These are phyloP conservation scores for Macroteleia sp. DNA, from an alignment of 2,888 invertebrate genomes.

Conservation along the genomic window DNA sequence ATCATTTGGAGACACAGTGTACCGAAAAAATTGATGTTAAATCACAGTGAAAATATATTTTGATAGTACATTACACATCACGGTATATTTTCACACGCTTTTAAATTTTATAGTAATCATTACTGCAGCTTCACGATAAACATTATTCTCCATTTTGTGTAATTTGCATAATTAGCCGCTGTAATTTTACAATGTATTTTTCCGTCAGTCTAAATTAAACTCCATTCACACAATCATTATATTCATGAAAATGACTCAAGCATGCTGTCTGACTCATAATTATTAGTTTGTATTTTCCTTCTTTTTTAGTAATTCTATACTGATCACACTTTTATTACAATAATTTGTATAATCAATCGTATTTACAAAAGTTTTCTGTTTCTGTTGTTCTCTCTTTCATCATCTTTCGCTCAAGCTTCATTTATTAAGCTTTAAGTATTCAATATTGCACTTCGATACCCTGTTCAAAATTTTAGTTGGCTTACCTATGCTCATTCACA, in stretches of 20 bases:
- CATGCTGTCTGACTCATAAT: slow-evolving; percentile 12
- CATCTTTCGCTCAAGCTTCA: background rate
- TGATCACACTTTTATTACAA: slow-evolving; percentile 52
- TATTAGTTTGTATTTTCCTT: slow-evolving; percentile 2
- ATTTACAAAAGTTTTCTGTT: slow-evolving; percentile 79
- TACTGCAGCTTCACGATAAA: background rate
- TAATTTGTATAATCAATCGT: slow-evolving; percentile 73
- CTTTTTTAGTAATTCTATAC: slow-evolving; percentile 2
- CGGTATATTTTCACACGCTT: no score
- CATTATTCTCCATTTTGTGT: background rate
- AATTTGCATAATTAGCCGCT: background rate
- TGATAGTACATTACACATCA: background rate
- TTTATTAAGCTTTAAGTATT: slow-evolving; percentile 42
- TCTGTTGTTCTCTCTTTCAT: background rate
- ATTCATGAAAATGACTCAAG: slow-evolving; percentile 25
- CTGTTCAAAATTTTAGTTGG: slow-evolving; percentile 45
- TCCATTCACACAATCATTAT: slow-evolving; percentile 15
- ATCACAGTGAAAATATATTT: background rate
- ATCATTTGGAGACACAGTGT: background rate
- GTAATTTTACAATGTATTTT: background rate
- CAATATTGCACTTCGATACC: slow-evolving; percentile 56
- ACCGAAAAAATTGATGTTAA: slow-evolving; percentile 1
- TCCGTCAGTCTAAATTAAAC: slow-evolving; percentile 2
- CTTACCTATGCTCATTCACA: slow-evolving; percentile 30
- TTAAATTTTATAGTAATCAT: background rate